phyloP scores from a whole-genome alignment of 1,140 invertebrate species.

The Drosophila nebulosa region DNA sequence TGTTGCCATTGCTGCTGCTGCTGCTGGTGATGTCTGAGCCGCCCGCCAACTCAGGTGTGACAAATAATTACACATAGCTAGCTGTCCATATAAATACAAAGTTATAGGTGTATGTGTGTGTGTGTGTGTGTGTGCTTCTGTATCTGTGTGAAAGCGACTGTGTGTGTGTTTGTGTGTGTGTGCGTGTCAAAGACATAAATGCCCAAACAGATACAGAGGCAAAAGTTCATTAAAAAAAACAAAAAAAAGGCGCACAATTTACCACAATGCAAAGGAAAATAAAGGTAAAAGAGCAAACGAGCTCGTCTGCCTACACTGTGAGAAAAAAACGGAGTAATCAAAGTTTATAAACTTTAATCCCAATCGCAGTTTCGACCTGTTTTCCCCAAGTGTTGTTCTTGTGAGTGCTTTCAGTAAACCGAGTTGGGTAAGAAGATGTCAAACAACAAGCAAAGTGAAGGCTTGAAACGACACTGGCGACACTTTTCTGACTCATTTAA shows the following conservation, averaged over 20 bases:
- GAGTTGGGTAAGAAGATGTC: slow-evolving; percentile 28
- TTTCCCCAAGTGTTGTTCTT: not conserved
- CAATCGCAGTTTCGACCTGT: not conserved
- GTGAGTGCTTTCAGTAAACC: slow-evolving; percentile 13
- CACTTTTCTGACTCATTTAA: slow-evolving; percentile 74
- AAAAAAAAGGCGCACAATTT: slow-evolving; percentile 36
- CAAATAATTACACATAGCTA: slow-evolving; percentile 78
- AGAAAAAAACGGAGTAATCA: not conserved
- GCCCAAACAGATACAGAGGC: slow-evolving; percentile 35
- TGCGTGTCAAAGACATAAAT: slow-evolving; percentile 31
- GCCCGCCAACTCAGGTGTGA: slow-evolving; percentile 75
- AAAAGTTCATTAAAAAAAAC: slow-evolving; percentile 45
- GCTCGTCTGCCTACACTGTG: slow-evolving; percentile 2
- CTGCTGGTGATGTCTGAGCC: slow-evolving; percentile 42
- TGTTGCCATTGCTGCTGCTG: slow-evolving; percentile 12
- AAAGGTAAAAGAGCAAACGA: slow-evolving; percentile 20
- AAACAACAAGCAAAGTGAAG: slow-evolving; percentile 4
- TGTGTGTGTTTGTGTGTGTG: slow-evolving; percentile 41
- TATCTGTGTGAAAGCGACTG: slow-evolving; percentile 20
- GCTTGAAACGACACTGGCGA: slow-evolving; percentile 16
- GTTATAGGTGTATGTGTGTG: not conserved
- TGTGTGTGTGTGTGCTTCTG: slow-evolving; percentile 1
- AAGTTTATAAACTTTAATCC: not conserved
- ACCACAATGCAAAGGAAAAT: slow-evolving; percentile 8
- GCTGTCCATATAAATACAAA: slow-evolving; percentile 41